Percentiles rank a stretch among this genome's conserved stretches.
Conservation (phyloP, 64 coral and sea anemone species). For the Montipora sp. region DNA sequence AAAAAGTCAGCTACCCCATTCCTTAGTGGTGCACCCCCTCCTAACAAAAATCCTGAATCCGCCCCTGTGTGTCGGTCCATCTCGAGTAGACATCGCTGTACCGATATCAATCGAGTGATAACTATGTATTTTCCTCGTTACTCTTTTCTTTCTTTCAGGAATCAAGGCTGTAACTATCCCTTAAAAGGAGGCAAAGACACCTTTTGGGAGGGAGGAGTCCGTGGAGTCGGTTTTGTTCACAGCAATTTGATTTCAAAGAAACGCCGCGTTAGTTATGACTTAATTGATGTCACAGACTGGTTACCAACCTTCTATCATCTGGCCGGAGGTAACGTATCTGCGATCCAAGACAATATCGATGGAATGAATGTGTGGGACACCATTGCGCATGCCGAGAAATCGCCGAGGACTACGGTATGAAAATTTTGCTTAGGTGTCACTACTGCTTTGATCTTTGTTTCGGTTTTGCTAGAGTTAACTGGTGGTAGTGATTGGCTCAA, state of each 20-base stretch:
- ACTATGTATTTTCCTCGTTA: neutral
- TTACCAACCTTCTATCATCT: constrained; percentile 98
- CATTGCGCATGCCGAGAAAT: constrained; percentile 70
- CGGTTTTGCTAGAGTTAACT: too few relatives aligned
- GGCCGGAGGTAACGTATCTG: constrained; percentile 82
- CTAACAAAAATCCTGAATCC: too few relatives aligned
- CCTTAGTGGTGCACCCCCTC: too few relatives aligned
- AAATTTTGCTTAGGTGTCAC: neutral
- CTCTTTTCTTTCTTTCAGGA: constrained; percentile 35
- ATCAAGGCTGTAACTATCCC: constrained; percentile 96
- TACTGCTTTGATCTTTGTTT: neutral
- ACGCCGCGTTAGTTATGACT: constrained; percentile 84
- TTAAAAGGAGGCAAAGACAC: constrained; percentile 95
- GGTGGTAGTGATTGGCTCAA: too few relatives aligned
- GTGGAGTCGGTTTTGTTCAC: constrained; percentile 92
- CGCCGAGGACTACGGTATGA: constrained; percentile 82
- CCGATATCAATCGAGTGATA: neutral
- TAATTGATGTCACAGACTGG: constrained; percentile 96
- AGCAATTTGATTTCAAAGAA: constrained; percentile 86
- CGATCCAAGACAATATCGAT: constrained; percentile 69
- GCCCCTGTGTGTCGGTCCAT: too few relatives aligned
- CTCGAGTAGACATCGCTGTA: too few relatives aligned
- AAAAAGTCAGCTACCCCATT: too few relatives aligned
- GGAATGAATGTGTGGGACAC: constrained; percentile 93
- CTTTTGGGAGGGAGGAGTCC: constrained; percentile 99